A percentile compares a stretch with the other conserved stretches of the same genome.
These are phyloP conservation scores for Leptinotarsa juncta DNA, from an alignment of 2,888 invertebrate species.

Conservation along the genomic window DNA sequence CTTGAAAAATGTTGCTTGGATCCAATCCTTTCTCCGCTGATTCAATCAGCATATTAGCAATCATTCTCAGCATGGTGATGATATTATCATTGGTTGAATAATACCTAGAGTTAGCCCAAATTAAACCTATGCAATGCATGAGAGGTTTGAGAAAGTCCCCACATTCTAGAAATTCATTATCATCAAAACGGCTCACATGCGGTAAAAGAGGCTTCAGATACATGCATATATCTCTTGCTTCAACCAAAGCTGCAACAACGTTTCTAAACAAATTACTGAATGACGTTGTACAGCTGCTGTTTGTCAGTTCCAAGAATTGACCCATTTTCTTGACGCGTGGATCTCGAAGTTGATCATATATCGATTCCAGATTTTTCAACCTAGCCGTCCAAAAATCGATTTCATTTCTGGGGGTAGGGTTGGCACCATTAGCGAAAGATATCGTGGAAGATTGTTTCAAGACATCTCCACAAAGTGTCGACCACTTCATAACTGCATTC, in stretches of 20 bases:
- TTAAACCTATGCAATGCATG: slow-evolving; percentile 82
- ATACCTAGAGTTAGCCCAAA: slow-evolving; percentile 83
- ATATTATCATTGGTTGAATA: slow-evolving; percentile 68
- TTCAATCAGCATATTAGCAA: slow-evolving; percentile 84
- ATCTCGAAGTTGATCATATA: slow-evolving; percentile 88
- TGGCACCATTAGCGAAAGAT: slow-evolving; percentile 74
- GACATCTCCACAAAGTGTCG: slow-evolving; percentile 75
- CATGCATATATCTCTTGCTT: slow-evolving; percentile 85
- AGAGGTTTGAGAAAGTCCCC: slow-evolving; percentile 73
- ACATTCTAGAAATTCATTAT: slow-evolving; percentile 75
- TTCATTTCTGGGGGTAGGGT: slow-evolving; percentile 80
- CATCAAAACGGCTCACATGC: slow-evolving; percentile 79
- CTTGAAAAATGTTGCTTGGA: slow-evolving; percentile 85
- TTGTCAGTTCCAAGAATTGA: slow-evolving; percentile 74
- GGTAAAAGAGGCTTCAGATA: slow-evolving; percentile 80
- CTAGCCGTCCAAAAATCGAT: slow-evolving; percentile 85
- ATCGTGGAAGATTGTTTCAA: slow-evolving; percentile 76
- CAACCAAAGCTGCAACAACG: slow-evolving; percentile 82
- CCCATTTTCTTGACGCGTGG: slow-evolving; percentile 87
- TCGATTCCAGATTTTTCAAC: slow-evolving; percentile 83
- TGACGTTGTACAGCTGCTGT: slow-evolving; percentile 82
- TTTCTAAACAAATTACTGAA: slow-evolving; percentile 84
- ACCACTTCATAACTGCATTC: slow-evolving; percentile 89
- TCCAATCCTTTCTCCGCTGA: slow-evolving; percentile 80
- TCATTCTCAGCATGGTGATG: slow-evolving; percentile 79